These are phyloP conservation scores for Anthopleura sola DNA, from an alignment of 64 coral and sea anemone genomes.

Conservation along the genomic window DNA sequence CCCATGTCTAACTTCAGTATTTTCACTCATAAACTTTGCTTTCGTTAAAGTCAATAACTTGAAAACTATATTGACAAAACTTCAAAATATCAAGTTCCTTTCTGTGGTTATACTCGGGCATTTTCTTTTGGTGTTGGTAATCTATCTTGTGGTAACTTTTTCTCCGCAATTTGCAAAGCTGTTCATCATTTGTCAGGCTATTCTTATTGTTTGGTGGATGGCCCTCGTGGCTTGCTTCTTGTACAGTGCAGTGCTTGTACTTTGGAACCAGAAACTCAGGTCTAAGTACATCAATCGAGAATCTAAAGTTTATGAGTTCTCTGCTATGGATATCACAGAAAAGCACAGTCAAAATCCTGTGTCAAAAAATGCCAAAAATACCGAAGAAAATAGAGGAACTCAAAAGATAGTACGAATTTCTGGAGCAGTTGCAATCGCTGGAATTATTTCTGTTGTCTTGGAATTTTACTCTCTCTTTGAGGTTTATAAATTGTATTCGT, in stretches of 20 bases:
- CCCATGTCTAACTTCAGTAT: constrained; percentile 62
- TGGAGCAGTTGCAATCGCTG: constrained; percentile 47
- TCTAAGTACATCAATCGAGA: constrained; percentile 45
- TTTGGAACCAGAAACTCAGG: constrained; percentile 37
- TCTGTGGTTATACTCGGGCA: constrained; percentile 48
- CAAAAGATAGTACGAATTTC: constrained; percentile 63
- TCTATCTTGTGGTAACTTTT: constrained; percentile 64
- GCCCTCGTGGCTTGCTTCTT: constrained; percentile 50
- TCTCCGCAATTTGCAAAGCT: constrained; percentile 57
- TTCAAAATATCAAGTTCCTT: constrained; percentile 81
- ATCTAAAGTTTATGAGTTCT: background rate
- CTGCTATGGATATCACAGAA: background rate
- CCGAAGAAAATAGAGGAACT: constrained; percentile 29
- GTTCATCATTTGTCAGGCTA: constrained; percentile 68
- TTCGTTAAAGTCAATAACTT: constrained; percentile 82
- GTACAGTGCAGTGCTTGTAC: constrained; percentile 59
- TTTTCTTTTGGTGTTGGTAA: constrained; percentile 50
- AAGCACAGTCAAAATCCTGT: background rate
- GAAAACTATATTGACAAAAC: constrained; percentile 35
- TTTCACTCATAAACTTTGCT: constrained; percentile 79
- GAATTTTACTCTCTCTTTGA: constrained; percentile 67
- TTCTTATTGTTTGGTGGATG: constrained; percentile 74
- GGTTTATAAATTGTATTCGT: constrained; percentile 56
- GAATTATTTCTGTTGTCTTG: constrained; percentile 23
- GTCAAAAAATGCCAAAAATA: background rate